Base-by-base conservation (phyloP, 2,888 invertebrate genomes). In the Drosophila aldrichi region DNA sequence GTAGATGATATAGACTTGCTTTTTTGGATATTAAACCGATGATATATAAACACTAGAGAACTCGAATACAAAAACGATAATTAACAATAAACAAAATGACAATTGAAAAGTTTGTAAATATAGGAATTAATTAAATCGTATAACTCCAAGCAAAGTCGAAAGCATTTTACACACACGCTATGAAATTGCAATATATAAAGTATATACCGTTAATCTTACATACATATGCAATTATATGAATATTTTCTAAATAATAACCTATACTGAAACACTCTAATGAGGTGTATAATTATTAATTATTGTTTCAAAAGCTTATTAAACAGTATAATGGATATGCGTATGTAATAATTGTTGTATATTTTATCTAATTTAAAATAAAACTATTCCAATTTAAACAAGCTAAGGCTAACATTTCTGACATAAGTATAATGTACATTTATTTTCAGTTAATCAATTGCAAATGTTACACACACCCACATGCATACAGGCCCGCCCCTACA, bases 261-360 rank as follows among this genome's bases (percentile, higher is more conserved):
- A 62, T 57, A 70, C 43, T 57, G 29, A 49, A 32, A 54, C 34
- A 59, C 62, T 62, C 67, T 79, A 74, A 22, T 36, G 34, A 74
- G 55, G 49, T 79, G 65, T 64, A 48, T 65, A 67, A 70, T 65
- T 68, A 74, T 64, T 68, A 74, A 48, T 59, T 68, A 71, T 72
- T 74, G 73, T 65, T 67, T 70, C 63, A 55, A 60, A 61, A 64
- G 80, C 72, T 77, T 70, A 77, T 74, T 70, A 75, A 69, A 73
- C 48, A 70, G 36, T 51, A 62, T 79, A 73, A 76, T 63, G 63
- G 64, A 67, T 55, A 71, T 40, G 66, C 74, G 70, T 74, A 67
- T 80, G 65, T 74, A 82, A 78, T 80, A 78, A 82, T 82, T 82
- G 81, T 82, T 82, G 82, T 82, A 78, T 70, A 82, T 82, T 81